Base-by-base conservation (phyloP, 2,888 invertebrate species). In the Herminia tarsipennalis region DNA sequence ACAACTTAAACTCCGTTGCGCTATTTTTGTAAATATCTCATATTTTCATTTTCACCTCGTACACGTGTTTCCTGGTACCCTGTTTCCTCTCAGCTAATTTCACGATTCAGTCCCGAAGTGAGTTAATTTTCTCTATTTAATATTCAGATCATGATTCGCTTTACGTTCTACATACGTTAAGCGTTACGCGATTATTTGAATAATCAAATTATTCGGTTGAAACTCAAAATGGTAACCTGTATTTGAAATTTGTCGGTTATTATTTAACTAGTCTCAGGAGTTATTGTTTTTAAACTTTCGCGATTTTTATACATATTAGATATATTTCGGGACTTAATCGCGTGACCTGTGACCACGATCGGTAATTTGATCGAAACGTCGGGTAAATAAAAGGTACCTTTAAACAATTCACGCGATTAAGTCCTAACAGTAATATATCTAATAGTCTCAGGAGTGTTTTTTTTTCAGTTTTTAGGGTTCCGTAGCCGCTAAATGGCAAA, bases 91-190 rank as follows among this genome's bases (percentile, higher is more conserved):
- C 35, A 40, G 41, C 64, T 60, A 63, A 62, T 63, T 63, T 46
- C 46, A 37, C 32, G 50, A 60, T 63, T 63, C 62, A 56, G 20
- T 39, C 43, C 13, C 39, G 45, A 53, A 53, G 50, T 51, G 60
- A 63, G 56, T 62, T 36, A 63, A 62, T 62, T 59, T 63, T 48
- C 53, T 37, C 43, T 48, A 60, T 60, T 60, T 46, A 38, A 9
- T 39, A 62, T 62, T 63, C 56, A 16, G 13, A 35, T 28, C 60
- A 53, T 45, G 56, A 44, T 47, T 50, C 38, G 13, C 30, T 40
- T 49, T 45, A 34, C 49, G 18, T 20, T 25, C 38, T 56, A 50
- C 44, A 47, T 41, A 47, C 50, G 64, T 25, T 62, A 63, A 60
- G 50, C 60, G 53, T 54, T 58, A 50, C 35, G 22, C 41, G 48